Base-by-base conservation (phyloP, 2,113 vertebrate species). In the Hoplias malabaricus region DNA sequence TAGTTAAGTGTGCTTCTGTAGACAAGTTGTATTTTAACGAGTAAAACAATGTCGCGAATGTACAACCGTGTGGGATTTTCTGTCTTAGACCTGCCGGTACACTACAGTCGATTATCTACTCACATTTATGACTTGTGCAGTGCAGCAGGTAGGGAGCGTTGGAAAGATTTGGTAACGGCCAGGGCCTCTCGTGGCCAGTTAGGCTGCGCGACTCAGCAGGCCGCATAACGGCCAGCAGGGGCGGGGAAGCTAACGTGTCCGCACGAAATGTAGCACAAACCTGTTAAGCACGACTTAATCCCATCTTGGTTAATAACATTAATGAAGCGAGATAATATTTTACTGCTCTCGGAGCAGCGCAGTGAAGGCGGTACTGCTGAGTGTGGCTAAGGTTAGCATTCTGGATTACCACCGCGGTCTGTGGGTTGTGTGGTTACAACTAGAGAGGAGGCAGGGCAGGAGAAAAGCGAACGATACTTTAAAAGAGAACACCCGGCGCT, bases 201-300 rank as follows among this genome's bases (percentile, higher is more conserved):
- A 54, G 65, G 38, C 56, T 38, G 29, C 38, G 53, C 53, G 13
- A 29, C 31, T 46, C 38, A 61, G 29, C 75, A 77, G 75, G 75
- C 75, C 75, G 16, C 66, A 42, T 23, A 12, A 13, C 38, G 19
- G 21, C 25, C 29, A 74, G 69, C 81, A 77, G 67, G 69, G 78
- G 82, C 50, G 50, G n/a, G 65, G 11, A 21, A 13, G 42, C 69
- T 23, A 23, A 19, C 69, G 42, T 56, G 63, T 59, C 65, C 10
- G 13, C 0, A 25, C n/a, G 53, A 59, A 61, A 27, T n/a, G 38
- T 25, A 27, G 21, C 9, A 9, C 53, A n/a, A 38, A 59, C 54
- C 4, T 33, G n/a, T 34, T 77, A 13, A n/a, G 5, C 8, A 25
- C 23, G 36, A n/a, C 57, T 3, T 36, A 33, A 63, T 74, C 48